phyloP scores from a whole-genome alignment of 2,797 vertebrate species.

The Danio aesculapii region DNA sequence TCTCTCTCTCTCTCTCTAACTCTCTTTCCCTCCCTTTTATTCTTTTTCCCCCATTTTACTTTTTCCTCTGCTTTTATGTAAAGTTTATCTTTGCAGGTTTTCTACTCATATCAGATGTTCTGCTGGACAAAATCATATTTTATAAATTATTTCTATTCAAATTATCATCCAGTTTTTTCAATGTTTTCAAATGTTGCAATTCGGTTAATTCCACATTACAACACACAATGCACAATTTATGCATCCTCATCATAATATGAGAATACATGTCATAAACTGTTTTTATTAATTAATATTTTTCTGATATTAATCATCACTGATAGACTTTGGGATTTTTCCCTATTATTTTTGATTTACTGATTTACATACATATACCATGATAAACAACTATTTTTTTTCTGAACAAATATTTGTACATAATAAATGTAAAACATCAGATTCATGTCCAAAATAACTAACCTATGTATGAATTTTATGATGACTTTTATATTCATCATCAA shows the following conservation, averaged over 20 bases:
- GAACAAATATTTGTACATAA: not conserved
- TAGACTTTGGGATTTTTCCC: not conserved
- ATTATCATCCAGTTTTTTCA: conserved; percentile 7
- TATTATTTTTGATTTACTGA: not conserved
- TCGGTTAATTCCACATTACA: not conserved
- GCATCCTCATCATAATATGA: not conserved
- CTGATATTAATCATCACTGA: not conserved
- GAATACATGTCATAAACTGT: not conserved
- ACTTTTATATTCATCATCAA: not conserved
- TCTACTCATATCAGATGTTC: conserved; percentile 2
- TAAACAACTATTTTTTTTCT: conserved; percentile 13
- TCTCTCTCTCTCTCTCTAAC: no score
- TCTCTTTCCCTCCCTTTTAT: no score
- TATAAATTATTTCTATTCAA: conserved; percentile 8
- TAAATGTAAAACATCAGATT: no score
- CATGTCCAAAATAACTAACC: no score
- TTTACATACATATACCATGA: not conserved
- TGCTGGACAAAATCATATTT: conserved; percentile 13
- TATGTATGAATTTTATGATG: no score
- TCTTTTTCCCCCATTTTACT: conserved; percentile 50
- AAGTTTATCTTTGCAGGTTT: conserved; percentile 12
- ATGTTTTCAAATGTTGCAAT: not conserved
- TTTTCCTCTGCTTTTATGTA: conserved; percentile 39
- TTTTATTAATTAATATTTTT: not conserved
- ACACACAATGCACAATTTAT: not conserved